phyloP scores from a whole-genome alignment of 2,113 vertebrate genomes.

The Sinocyclocheilus anophthalmus region DNA sequence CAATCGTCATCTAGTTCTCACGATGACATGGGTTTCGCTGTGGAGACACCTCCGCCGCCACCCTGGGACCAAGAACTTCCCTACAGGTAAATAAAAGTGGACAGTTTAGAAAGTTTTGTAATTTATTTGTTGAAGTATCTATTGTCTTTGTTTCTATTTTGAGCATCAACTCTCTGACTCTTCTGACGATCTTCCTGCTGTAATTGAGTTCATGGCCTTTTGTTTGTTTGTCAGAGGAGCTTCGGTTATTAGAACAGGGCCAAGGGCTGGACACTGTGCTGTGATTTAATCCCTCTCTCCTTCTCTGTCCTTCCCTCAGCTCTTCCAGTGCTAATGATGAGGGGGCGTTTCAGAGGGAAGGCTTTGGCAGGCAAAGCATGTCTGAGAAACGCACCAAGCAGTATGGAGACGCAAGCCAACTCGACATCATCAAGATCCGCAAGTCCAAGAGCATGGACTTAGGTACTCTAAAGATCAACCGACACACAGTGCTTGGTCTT shows the following conservation, averaged over 20 bases:
- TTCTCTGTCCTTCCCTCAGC: conserved; percentile 67
- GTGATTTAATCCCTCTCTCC: conserved; percentile 22
- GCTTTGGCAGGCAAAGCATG: conserved; percentile 91
- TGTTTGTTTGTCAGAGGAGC: conserved; percentile 36
- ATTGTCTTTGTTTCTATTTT: conserved; percentile 2
- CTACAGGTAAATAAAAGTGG: conserved; percentile 76
- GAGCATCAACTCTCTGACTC: not conserved
- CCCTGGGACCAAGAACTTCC: conserved; percentile 82
- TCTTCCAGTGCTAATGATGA: conserved; percentile 82
- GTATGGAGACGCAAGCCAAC: conserved; percentile 87
- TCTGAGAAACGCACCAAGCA: conserved; percentile 91
- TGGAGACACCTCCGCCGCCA: conserved; percentile 71
- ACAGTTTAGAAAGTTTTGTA: conserved; percentile 3
- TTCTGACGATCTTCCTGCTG: conserved; percentile 32
- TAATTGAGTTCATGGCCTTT: conserved; percentile 24
- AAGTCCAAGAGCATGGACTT: conserved; percentile 94
- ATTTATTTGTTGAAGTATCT: not conserved
- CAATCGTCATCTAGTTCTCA: conserved; percentile 94
- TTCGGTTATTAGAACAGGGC: conserved; percentile 27
- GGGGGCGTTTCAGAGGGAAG: conserved; percentile 86
- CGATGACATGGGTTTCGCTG: conserved; percentile 84
- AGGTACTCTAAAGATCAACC: conserved; percentile 74
- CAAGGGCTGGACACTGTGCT: conserved; percentile 12
- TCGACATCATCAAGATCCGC: conserved; percentile 88
- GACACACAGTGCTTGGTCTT: too few relatives aligned